Conservation (phyloP, 2,113 vertebrate genomes). For the Chloebia gouldiae region DNA sequence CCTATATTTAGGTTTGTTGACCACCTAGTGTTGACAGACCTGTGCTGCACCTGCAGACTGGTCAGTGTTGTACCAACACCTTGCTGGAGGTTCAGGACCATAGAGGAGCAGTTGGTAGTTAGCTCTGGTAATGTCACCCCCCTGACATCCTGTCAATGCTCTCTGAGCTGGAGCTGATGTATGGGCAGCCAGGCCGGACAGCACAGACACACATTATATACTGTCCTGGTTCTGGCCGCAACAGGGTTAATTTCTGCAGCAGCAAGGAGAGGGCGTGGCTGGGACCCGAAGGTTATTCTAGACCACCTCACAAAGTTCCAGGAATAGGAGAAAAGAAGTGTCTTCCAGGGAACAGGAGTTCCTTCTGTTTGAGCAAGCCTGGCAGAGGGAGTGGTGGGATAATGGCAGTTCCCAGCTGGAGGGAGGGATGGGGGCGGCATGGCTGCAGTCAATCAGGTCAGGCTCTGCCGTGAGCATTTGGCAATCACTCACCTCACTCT, state of each 20-base stretch:
- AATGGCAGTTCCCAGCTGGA: neutral
- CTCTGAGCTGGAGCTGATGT: neutral
- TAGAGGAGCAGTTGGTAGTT: neutral
- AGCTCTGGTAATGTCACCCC: neutral
- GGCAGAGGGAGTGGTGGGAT: accelerated
- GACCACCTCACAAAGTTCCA: accelerated
- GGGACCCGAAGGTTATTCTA: no score
- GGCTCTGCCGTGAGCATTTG: neutral
- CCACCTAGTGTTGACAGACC: neutral
- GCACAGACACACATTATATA: neutral
- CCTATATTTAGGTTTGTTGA: neutral
- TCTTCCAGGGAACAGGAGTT: neutral
- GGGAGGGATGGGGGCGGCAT: neutral
- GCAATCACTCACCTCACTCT: neutral
- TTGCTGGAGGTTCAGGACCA: neutral
- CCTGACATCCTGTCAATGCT: neutral
- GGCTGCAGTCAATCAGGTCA: neutral
- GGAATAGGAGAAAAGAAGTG: neutral
- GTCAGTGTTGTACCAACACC: neutral
- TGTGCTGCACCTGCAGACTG: neutral
- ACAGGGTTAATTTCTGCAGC: neutral
- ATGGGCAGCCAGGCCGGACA: neutral
- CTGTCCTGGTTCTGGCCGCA: neutral
- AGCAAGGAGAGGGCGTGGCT: neutral
- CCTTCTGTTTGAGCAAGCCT: neutral